Conservation (phyloP, 2,888 invertebrate genomes). For the Neocrepidodera transversa region DNA sequence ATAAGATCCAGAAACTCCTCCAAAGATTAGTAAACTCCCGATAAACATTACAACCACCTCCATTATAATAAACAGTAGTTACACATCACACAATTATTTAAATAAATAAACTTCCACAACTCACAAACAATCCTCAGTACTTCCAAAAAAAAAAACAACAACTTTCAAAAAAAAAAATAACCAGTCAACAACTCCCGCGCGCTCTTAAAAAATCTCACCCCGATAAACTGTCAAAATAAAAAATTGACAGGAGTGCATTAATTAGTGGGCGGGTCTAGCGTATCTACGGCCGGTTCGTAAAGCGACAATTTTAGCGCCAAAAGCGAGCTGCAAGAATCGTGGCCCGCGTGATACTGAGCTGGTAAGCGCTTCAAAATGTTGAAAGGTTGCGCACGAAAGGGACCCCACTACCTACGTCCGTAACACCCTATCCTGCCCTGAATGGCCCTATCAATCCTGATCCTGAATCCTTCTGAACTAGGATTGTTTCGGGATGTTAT, state of each 20-base stretch:
- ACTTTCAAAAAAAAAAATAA: slow-evolving; percentile 27
- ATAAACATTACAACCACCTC: slow-evolving; percentile 19
- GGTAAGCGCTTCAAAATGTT: slow-evolving; percentile 46
- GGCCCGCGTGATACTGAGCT: slow-evolving; percentile 55
- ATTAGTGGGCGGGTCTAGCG: slow-evolving; percentile 51
- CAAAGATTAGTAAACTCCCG: slow-evolving; percentile 7
- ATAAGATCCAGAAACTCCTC: slow-evolving; percentile 19
- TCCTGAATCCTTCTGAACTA: slow-evolving; percentile 36
- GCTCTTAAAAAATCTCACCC: too few relatives aligned
- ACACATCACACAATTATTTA: slow-evolving; percentile 30
- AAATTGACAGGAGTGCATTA: slow-evolving; percentile 25
- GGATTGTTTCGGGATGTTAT: slow-evolving; percentile 32
- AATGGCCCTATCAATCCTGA: slow-evolving; percentile 39
- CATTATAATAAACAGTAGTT: slow-evolving; percentile 20
- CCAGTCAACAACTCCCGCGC: not conserved
- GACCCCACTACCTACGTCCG: slow-evolving; percentile 44
- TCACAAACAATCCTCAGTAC: slow-evolving; percentile 16
- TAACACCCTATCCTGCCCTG: slow-evolving; percentile 37
- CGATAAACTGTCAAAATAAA: not conserved
- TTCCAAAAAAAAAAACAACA: too few relatives aligned
- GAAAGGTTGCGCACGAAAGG: slow-evolving; percentile 53
- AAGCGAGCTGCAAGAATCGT: slow-evolving; percentile 39
- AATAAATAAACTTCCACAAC: slow-evolving; percentile 24
- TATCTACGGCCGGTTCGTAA: slow-evolving; percentile 37
- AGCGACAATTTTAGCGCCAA: slow-evolving; percentile 27